A percentile compares a stretch with the other conserved stretches of the same genome.
These are phyloP conservation scores for Odocoileus hemionus DNA, from an alignment of 2,113 vertebrate genomes.

Conservation along the genomic window DNA sequence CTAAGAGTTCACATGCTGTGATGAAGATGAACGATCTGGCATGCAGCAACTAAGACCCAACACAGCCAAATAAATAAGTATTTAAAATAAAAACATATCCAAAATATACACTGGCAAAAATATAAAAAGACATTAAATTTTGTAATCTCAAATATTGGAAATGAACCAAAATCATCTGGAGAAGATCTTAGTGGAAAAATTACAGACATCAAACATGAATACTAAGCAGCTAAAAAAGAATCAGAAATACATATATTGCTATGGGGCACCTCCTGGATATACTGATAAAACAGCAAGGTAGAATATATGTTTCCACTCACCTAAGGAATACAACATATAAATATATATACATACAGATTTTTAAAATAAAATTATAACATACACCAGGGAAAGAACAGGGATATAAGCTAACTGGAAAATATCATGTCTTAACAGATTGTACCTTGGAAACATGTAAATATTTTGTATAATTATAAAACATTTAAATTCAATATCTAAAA, in stretches of 20 bases:
- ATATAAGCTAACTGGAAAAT: neutral
- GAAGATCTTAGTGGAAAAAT: neutral
- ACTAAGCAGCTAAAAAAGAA: neutral
- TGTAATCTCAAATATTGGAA: neutral
- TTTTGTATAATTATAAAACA: neutral
- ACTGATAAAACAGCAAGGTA: neutral
- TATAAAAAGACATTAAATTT: neutral
- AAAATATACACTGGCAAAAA: neutral
- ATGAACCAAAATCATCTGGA: neutral
- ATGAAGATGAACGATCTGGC: neutral
- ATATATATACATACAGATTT: neutral
- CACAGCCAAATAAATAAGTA: neutral
- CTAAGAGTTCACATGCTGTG: neutral
- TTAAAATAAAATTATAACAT: neutral
- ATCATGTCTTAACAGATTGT: neutral
- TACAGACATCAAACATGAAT: neutral
- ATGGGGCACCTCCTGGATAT: neutral
- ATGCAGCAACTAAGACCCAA: neutral
- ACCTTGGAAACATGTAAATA: neutral
- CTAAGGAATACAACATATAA: neutral
- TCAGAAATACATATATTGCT: neutral
- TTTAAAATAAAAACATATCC: neutral
- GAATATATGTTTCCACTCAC: neutral
- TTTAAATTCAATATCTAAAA: slow-evolving; percentile 1
- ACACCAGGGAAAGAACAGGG: neutral